These are phyloP conservation scores for Acleris emargana DNA, from an alignment of 2,888 invertebrate species.

Conservation along the genomic window DNA sequence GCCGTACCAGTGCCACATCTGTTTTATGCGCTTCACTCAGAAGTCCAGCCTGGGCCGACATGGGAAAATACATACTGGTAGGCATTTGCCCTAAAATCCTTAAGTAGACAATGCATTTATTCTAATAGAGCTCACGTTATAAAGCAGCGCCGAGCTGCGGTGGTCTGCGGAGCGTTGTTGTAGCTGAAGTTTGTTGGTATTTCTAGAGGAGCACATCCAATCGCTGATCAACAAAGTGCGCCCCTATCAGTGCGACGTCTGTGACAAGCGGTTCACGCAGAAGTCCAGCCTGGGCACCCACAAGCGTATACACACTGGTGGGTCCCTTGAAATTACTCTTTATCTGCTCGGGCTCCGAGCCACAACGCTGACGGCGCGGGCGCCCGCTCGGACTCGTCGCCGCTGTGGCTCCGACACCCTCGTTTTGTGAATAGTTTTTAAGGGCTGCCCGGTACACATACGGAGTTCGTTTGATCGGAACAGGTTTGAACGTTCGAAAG, in stretches of 20 bases:
- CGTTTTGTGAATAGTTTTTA: slow-evolving; percentile 83
- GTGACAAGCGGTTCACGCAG: slow-evolving; percentile 92
- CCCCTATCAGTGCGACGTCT: slow-evolving; percentile 88
- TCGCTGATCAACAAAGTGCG: slow-evolving; percentile 85
- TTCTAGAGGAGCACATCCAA: slow-evolving; percentile 85
- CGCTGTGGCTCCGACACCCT: slow-evolving; percentile 78
- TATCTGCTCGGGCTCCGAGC: slow-evolving; percentile 76
- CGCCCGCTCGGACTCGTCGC: slow-evolving; percentile 48
- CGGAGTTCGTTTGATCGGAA: slow-evolving; percentile 38
- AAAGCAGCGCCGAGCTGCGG: slow-evolving; percentile 67
- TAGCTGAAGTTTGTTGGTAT: slow-evolving; percentile 82
- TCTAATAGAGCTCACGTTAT: slow-evolving; percentile 73
- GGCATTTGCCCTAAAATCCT: slow-evolving; percentile 83
- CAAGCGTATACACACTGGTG: slow-evolving; percentile 90
- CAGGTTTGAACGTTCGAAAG: slow-evolving; percentile 65
- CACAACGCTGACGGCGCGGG: slow-evolving; percentile 60
- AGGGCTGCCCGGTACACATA: slow-evolving; percentile 72
- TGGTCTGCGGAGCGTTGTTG: slow-evolving; percentile 69
- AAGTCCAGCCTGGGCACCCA: slow-evolving; percentile 93
- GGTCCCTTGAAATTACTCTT: slow-evolving; percentile 80
- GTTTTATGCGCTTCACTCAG: slow-evolving; percentile 89
- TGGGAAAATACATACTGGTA: slow-evolving; percentile 88
- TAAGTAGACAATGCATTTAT: slow-evolving; percentile 76
- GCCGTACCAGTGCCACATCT: slow-evolving; percentile 89
- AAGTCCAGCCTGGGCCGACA: slow-evolving; percentile 90